Base-by-base conservation (phyloP, 2,113 vertebrate genomes). In the Myanophis thanlyinensis region DNA sequence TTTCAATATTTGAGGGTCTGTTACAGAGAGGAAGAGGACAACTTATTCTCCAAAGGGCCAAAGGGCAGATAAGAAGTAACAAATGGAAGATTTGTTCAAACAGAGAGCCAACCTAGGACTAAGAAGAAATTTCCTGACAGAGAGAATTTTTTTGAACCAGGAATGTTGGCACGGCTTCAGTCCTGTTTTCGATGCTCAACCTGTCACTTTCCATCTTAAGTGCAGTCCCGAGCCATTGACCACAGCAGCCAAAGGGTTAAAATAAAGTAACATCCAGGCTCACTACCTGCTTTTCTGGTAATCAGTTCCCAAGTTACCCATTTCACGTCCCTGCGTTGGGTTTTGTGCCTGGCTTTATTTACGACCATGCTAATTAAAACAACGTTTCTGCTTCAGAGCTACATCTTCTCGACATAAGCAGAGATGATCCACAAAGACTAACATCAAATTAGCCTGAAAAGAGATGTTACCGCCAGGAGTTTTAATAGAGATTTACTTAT, bases 401-500 rank as follows among this genome's bases (percentile, higher is more conserved):
- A 92, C 88, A 95, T 95, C 92, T 91, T 91, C 1, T 3, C 27
- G 3, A 92, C 91, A 92, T 6, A 3, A 11, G 89, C 59, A 30
- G 51, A 87, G 88, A 92, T 85, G 85, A 89, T 89, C 88, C 20
- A 13, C 7, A 52, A 62, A 87, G 35, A 35, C 93, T 53, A 67
- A 92, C 73, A 73, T 49, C 80, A 56, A 67, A 90, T 86, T 40
- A 91, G 91, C 27, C 94, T 54, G 88, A 5, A 62, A 88, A 54
- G 22, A 67, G 91, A 35, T 22, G 8, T 90, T 0, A 59, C 52
- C 85, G 0, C 87, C 0, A 5, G 59, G 93, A 89, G 93, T 94
- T 95, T 95, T 94, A 95, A 95, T 93, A 27, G 27, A 90, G 91
- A 53, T 93, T 73, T 11, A 10, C 0, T 89, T 2, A 53, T 94